Evolutionary conservation across 2,797 vertebrate genomes (phyloP), one percentile per base, ranked within the genome.

Genomic region (Gymnocypris eckloni): DNA sequence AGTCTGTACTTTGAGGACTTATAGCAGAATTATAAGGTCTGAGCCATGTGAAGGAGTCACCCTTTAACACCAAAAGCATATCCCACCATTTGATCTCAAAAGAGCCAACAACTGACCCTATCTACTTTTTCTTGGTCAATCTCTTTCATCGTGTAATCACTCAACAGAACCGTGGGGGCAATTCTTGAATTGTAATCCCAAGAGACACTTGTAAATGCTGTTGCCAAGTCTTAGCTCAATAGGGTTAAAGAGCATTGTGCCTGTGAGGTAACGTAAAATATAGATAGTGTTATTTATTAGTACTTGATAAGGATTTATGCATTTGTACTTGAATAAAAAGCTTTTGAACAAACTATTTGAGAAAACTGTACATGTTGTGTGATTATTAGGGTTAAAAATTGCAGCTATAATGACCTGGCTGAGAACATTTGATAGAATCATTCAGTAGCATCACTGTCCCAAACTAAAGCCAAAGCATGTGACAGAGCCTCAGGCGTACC

Each of bases 51-150:
- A 87, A 15, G 28, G 81, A 56, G n/a, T 79, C 75, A 79, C 73
- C 86, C 70, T 83, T 83, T 83, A 84, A 83, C 56, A 75, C 76
- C 56, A 75, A 43, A 79, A 86, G 52, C 81, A 79, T 87, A 83
- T 87, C 86, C 82, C 37, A 69, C 69, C 50, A 78, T 83, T 87
- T 87, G 76, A 87, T 87, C 86, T 61, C 45, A 79, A 80, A 66
- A 67, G 76, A 73, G 69, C n/a, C 61, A 84, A 73, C 66, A 87
- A 80, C 69, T 79, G 39, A 82, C 76, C 52, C 45, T 52, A 37
- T 81, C 70, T 85, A 20, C 50, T 73, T 56, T 71, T 64, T 28
- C 52, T 54, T 56, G n/a, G 54, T 87, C 67, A 82, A 82, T 71
- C 37, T 18, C 50, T 71, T 81, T 43, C 22, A 4, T 81, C 0